Base-by-base conservation (phyloP, 2,888 invertebrate species). In the Drosophila acutilabella region DNA sequence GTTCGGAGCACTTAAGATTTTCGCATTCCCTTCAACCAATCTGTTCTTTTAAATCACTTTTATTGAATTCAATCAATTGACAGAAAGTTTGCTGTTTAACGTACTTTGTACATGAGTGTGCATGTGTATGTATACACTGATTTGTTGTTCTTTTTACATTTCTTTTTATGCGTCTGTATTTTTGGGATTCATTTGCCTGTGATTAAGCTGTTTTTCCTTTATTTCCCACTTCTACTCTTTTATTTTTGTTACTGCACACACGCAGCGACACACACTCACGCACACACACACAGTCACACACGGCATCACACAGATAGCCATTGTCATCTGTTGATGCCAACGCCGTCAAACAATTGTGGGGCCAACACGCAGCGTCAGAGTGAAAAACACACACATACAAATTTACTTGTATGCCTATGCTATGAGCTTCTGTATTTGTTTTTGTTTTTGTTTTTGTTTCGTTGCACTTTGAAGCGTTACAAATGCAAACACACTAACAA, bases 401-500 rank as follows among this genome's bases (percentile, higher is more conserved):
- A 36, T 20, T 5, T 33, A 44, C 7, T 26, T 45, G 38, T 16
- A 11, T 33, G 11, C 18, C 30, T 41, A 20, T 33, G 10, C 7
- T 36, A 20, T 36, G 18, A 20, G 14, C 8, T 13, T 42, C 26
- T 44, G 44, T 61, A 51, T 18, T 36, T 40, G 36, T 40, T 41
- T 26, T 23, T 40, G 36, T 40, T 41, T 26, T 23, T 56, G 42
- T 45, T 41, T 40, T 48, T 59, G 47, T 52, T 33, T 59, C 48
- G 47, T 58, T 70, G 70, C 51, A 74, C 76, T 76, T 76, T 76
- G 79, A 66, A 78, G 70, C 75, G 20, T 58, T 57, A 71, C 59
- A 60, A 44, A 57, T 26, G 48, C 56, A 41, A 6, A 47, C 42
- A 48, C 18, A n/a, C 36, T 30, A 14, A 42, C 45, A 16, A 51